Evolutionary conservation across 2,113 vertebrate genomes (phyloP), one percentile per base, ranked within the genome.

Genomic region (Salvelinus alpinus): DNA sequence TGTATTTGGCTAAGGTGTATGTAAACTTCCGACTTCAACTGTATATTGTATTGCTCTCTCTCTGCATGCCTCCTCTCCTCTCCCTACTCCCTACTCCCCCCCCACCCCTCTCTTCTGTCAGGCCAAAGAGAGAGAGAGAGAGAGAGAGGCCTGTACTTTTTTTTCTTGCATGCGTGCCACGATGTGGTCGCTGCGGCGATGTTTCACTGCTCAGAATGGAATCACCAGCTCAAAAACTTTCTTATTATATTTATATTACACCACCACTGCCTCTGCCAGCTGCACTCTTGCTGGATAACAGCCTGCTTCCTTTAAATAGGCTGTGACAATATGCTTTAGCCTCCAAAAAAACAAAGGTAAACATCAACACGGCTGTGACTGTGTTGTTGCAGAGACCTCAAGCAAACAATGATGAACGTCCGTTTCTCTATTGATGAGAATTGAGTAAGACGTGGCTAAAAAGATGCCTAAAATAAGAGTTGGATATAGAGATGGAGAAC

Each of bases 181-280:
- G 91, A 89, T 93, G 93, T 89, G 93, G 93, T 88, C 84, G 84
- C 87, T 93, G 93, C 85, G 93, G 93, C 93, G 91, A 94, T 94
- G 93, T 94, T 94, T 92, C 92, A 91, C 92, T 90, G 93, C 93
- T 94, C 93, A 94, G 93, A 94, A 94, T 94, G 93, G 93, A 94
- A 93, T 91, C 93, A 91, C 92, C 93, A 94, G 92, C 93, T 92
- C 92, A 92, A 94, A 94, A 93, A 94, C 93, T 90, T 91, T 92
- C 93, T 93, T 94, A 94, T 94, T 94, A 94, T 94, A 94, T 94
- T 94, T 94, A 94, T 94, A 94, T 94, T 94, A 94, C 92, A 94
- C 92, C 93, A 88, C 93, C 76, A 62, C 86, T 89, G 89, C 79
- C 86, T 87, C 77, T 92, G 93, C 92, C 93, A 93, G 91, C 91